Evolutionary conservation across 2,113 vertebrate genomes (phyloP), one percentile per base, ranked within the genome.

Genomic region (Microcebus ravelobensis): DNA sequence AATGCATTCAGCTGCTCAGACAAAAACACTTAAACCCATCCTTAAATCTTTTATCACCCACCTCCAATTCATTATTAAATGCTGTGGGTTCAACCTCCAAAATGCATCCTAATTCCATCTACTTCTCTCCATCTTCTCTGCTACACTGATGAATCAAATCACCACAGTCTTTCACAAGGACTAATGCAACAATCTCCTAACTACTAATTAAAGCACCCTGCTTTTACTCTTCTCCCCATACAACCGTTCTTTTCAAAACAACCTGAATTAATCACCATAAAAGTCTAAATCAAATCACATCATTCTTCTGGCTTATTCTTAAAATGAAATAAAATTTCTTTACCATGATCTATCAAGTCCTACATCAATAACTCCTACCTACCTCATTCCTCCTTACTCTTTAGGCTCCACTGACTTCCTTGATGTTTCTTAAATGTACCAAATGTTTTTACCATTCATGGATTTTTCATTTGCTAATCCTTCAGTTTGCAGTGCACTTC

Each of bases 271-370:
- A 13, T 45, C 70, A 87, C 29, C 20, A 68, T 34, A 82, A 87
- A 91, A 82, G 18, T 50, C 39, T 81, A 42, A 70, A 70, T 63
- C 29, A 63, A 20, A 82, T 74, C 29, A 74, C 42, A 20, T 70
- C 10, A 88, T 63, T 88, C 57, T 45, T 77, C n/a, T 91, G 1
- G 45, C 23, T 83, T 81, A 82, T 85, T 52, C 63, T 65, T 73
- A 85, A 70, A 77, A 67, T 50, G 45, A 81, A 91, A 93, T 82
- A 85, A 79, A 45, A 79, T 45, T 29, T 79, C 79, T 70, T 93
- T 57, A 80, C 14, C 13, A 27, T 27, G 14, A 85, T 29, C 52
- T 79, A 39, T 50, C 59, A 96, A 59, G 23, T 48, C 45, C 63
- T 73, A 57, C 23, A 63, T 57, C 70, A 42, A 45, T 39, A 63